Evolutionary conservation across 2,113 vertebrate species (phyloP), one percentile per base, ranked within the genome.

Genomic region (Octodon degus): DNA sequence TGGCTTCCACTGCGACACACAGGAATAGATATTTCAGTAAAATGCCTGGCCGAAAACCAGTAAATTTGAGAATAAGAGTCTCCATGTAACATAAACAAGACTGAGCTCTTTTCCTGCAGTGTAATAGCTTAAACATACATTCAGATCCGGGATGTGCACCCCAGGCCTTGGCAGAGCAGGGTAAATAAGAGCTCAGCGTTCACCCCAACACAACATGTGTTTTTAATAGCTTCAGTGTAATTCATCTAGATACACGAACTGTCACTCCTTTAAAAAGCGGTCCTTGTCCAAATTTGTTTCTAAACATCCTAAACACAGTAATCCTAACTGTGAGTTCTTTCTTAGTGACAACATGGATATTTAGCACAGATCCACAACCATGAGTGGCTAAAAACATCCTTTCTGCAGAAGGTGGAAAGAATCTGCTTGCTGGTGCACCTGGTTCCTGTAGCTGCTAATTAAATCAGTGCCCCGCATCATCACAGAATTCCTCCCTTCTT

Each of bases 161-260:
- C 2, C 62, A 25, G 90, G 77, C 84, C 65, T 90, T 72, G 85
- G 92, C 90, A 89, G 81, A 63, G 88, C 27, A 83, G 30, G 40
- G 68, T 62, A 92, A 97, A 91, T 22, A 83, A 79, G 90, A 97
- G 94, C 79, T 96, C 58, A 86, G 88, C 65, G 60, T 91, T 94
- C 81, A 72, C 76, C 60, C 27, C 50, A 96, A 96, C 16, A 68
- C 30, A 77, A 50, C 97, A 95, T 72, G 55, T 90, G 95, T 95
- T 95, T 92, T 91, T 47, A 83, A 93, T 89, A 87, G 81, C 88
- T 25, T 62, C 81, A 9, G 70, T 19, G 50, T n/a, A 68, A 96
- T 93, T 81, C 63, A 55, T 91, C 85, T 96, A 84, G 82, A 91
- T 91, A 83, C 62, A 68, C 0, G 5, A 30, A 93, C 85, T 81